Percentiles rank a stretch among this genome's conserved stretches.
Conservation (phyloP, 1,140 invertebrate species). For the Phocides pigmalion region DNA sequence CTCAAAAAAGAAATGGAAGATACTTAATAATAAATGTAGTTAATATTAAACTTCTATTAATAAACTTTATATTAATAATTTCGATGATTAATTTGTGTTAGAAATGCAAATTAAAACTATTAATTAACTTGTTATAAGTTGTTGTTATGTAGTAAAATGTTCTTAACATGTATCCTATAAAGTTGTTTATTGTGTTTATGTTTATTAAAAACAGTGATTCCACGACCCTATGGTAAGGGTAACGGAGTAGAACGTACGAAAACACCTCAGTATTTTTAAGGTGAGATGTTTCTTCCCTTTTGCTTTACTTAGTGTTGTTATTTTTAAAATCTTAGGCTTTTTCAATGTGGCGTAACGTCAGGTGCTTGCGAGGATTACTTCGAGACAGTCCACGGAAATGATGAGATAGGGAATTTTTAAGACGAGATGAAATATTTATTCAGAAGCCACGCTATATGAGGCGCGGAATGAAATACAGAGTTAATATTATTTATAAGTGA, state of each 20-base stretch:
- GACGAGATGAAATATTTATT: slow-evolving; percentile 43
- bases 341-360: slow-evolving; percentile 39
- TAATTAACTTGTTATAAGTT: too few relatives aligned
- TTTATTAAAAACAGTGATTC: too few relatives aligned
- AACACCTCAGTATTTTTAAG: slow-evolving; percentile 50
- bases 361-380: slow-evolving; percentile 46
- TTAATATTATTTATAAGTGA: slow-evolving; percentile 49
- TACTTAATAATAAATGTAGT: too few relatives aligned
- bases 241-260: slow-evolving; percentile 24
- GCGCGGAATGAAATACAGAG: slow-evolving; percentile 32
- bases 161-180: too few relatives aligned
- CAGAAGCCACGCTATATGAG: slow-evolving; percentile 36
- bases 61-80: too few relatives aligned
- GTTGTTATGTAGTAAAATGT: too few relatives aligned
- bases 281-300: slow-evolving; percentile 41
- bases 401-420: slow-evolving; percentile 40
- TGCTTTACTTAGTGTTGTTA: slow-evolving; percentile 48
- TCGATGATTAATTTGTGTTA: too few relatives aligned
- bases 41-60: too few relatives aligned
- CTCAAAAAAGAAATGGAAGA: too few relatives aligned
- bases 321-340: slow-evolving; percentile 50
- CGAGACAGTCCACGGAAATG: slow-evolving; percentile 38
- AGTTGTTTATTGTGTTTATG: too few relatives aligned
- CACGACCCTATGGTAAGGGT: slow-evolving; percentile 39
- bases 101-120: too few relatives aligned